Evolutionary conservation across 2,797 vertebrate species (phyloP).

Genomic region (Furcifer pardalis): DNA sequence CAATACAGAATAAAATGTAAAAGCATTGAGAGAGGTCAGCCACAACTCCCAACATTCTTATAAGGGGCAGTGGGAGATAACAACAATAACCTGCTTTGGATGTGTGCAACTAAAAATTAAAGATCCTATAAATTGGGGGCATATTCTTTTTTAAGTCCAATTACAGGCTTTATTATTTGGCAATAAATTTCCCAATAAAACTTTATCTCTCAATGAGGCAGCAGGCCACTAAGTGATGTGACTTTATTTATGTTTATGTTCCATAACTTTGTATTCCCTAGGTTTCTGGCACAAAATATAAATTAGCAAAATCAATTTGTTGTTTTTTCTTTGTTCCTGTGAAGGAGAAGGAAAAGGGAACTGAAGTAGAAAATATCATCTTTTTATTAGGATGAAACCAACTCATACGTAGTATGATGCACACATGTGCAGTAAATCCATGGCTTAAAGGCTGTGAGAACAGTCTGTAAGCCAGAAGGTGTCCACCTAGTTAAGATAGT

Average conservation of each 20-base stretch:
- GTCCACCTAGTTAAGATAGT: conserved; percentile 24
- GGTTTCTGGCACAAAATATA: conserved; percentile 59
- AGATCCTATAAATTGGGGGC: conserved; percentile 69
- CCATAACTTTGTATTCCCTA: conserved; percentile 49
- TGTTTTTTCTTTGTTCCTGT: conserved; percentile 20
- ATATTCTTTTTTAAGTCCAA: conserved; percentile 67
- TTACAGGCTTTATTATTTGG: conserved; percentile 76
- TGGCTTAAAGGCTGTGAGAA: too few relatives aligned
- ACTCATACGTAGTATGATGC: accelerated
- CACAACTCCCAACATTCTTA: conserved; percentile 48
- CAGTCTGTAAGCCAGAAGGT: conserved; percentile 11
- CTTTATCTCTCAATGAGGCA: conserved; percentile 66
- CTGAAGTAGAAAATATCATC: neutral
- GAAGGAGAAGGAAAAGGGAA: conserved; percentile 32
- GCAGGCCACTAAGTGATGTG: conserved; percentile 60
- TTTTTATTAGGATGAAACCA: conserved; percentile 26
- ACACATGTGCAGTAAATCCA: conserved; percentile 5
- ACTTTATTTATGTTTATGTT: conserved; percentile 48
- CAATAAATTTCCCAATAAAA: conserved; percentile 73
- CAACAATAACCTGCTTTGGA: conserved; percentile 66
- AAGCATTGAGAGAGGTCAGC: conserved; percentile 43
- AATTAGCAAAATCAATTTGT: conserved; percentile 49
- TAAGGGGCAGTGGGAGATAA: conserved; percentile 45
- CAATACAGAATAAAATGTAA: conserved; percentile 38
- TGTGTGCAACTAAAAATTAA: conserved; percentile 69